These are phyloP conservation scores for Hippocampus barbouri DNA, from an alignment of 2,113 vertebrate species.

Conservation along the genomic window DNA sequence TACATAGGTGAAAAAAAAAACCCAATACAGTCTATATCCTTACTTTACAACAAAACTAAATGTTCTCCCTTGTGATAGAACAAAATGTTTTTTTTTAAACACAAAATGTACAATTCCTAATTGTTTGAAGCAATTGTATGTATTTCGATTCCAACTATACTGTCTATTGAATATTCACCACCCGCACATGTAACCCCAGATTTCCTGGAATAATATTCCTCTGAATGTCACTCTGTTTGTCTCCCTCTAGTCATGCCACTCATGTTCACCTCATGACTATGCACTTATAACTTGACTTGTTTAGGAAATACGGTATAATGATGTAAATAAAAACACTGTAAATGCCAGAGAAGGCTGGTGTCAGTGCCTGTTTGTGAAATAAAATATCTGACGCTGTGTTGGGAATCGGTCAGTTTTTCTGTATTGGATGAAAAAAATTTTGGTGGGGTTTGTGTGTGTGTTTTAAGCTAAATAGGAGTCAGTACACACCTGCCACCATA, in stretches of 20 bases:
- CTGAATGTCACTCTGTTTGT: constrained; percentile 59
- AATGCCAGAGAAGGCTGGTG: constrained; percentile 9
- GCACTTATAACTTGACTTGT: constrained; percentile 69
- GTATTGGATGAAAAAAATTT: too few relatives aligned
- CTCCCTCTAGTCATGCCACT: constrained; percentile 59
- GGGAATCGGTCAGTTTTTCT: neutral
- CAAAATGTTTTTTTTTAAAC: neutral
- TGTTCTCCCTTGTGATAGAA: neutral
- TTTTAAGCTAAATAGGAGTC: too few relatives aligned
- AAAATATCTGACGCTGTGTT: neutral
- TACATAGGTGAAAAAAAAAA: neutral
- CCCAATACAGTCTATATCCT: neutral
- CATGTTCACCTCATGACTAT: constrained; percentile 68
- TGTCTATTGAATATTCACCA: constrained; percentile 10
- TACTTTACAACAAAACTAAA: neutral
- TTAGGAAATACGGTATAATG: constrained; percentile 45
- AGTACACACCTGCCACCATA: too few relatives aligned
- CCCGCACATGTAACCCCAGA: neutral
- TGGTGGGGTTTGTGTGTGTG: neutral
- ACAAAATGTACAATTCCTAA: neutral
- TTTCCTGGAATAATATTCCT: constrained; percentile 27
- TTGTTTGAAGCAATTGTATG: constrained; percentile 17
- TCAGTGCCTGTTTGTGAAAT: constrained; percentile 20
- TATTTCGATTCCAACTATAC: constrained; percentile 12
- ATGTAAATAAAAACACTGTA: constrained; percentile 67